Base-by-base conservation (phyloP, 2,888 invertebrate species). In the Ochropleura leucogaster region DNA sequence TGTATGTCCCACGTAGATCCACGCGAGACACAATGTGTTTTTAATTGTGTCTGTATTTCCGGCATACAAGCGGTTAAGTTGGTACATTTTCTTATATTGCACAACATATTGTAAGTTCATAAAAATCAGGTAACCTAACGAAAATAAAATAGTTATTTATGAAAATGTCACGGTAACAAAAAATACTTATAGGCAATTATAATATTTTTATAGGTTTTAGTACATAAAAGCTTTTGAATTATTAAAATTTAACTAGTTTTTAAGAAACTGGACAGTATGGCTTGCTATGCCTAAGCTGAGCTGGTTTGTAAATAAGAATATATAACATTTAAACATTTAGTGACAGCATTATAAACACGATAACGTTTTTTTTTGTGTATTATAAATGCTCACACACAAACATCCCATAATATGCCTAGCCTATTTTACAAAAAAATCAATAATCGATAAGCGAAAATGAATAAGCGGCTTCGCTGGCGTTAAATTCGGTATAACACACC, bases 241-340 rank as follows among this genome's bases (percentile, higher is more conserved):
- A 53, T 44, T 62, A 51, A 66, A 71, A 6, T 46, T n/a, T 9
- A n/a, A 67, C 18, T 51, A 70, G 44, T 53, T 70, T 53, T 20
- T 30, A 1, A 69, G 14, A 67, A 53, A 67, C 44, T 30, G 10
- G 68, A 60, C 30, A 18, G 18, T 3, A 3, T 20, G 16, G 4
- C 0, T 59, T 46, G 30, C 46, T 57, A 30, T 46, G 12, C 18
- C 12, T 20, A 8, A 46, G 2, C 55, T 57, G 55, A 12, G 6
- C 6, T 30, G 20, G 12, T 30, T 30, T 57, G n/a, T 57, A 30
- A n/a, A 51, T 57, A 20, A 20, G 0, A 9, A 5, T n/a, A 1
- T 18, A 10, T 20, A 55, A 1, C 10, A 1, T 12, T 55, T 55
- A 20, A 14, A n/a, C n/a, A n/a, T n/a, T n/a, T 20, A 10, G 12